phyloP scores from a whole-genome alignment of 1,140 invertebrate species.

The Saccostrea glomerata region DNA sequence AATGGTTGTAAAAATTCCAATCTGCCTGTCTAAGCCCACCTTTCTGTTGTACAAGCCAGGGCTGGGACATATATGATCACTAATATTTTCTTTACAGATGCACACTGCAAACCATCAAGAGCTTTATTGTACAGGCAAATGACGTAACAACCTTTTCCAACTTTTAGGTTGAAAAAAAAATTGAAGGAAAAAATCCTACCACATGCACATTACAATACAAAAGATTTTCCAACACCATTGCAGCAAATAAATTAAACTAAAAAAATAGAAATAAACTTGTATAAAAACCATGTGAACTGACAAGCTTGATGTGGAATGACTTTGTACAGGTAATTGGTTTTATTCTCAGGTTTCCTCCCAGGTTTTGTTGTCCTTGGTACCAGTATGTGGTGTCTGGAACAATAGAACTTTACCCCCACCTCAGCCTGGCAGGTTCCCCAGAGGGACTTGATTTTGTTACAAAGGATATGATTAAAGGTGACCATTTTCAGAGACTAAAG shows the following conservation, averaged over 20 bases:
- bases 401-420: background rate
- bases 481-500: background rate
- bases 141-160: background rate
- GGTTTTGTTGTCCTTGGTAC: background rate
- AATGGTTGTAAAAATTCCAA: constrained; percentile 25
- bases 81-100: constrained; percentile 26
- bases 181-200: background rate
- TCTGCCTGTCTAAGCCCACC: background rate
- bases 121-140: constrained; percentile 6
- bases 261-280: background rate
- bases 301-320: constrained; percentile 3
- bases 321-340: constrained; percentile 33
- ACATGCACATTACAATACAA: background rate
- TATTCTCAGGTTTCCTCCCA: constrained; percentile 3
- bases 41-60: background rate
- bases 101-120: constrained; percentile 10
- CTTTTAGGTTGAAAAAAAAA: background rate
- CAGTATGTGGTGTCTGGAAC: background rate
- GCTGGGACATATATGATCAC: constrained; percentile 1
- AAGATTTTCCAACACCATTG: constrained; percentile 19
- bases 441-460: background rate
- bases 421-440: background rate
- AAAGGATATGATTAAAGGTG: background rate
- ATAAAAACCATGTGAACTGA: background rate
- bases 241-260: background rate